Conservation (phyloP, 2,797 vertebrate genomes). For the Sebastiscus albofasciatus region DNA sequence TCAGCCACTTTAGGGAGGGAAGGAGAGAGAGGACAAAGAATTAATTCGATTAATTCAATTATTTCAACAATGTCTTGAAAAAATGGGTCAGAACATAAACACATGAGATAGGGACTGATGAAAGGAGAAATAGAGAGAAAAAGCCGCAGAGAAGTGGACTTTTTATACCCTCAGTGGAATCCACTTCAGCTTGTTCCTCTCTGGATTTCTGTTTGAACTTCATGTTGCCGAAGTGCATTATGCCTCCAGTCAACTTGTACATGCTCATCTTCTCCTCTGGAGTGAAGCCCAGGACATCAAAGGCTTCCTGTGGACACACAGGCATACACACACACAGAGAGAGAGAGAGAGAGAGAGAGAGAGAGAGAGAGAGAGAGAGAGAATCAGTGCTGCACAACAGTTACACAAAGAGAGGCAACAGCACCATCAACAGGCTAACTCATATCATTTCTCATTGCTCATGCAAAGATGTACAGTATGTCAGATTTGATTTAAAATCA, state of each 20-base stretch:
- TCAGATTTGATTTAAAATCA: not conserved
- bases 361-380: not conserved
- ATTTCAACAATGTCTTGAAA: not conserved
- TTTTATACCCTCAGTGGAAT: conserved; percentile 67
- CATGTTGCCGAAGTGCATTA: conserved; percentile 78
- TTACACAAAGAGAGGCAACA: conserved; percentile 9
- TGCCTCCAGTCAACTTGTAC: conserved; percentile 75
- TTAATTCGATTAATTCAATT: not conserved
- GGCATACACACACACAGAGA: not conserved
- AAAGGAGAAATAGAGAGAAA: not conserved
- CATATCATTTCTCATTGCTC: not conserved
- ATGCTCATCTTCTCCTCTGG: conserved; percentile 74
- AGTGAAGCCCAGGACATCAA: conserved; percentile 81
- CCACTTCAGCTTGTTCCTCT: conserved; percentile 82
- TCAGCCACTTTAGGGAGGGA: conserved; percentile 67
- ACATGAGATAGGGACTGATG: not conserved
- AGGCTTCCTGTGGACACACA: conserved; percentile 62
- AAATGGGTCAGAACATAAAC: not conserved
- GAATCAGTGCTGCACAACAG: not conserved
- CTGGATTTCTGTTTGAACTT: conserved; percentile 84
- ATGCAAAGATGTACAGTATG: not conserved
- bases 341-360: not conserved
- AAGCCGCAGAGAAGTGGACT: not conserved
- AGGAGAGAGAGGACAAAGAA: not conserved
- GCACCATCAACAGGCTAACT: conserved; percentile 28